These are phyloP conservation scores for Cebus imitator DNA, from an alignment of 2,113 vertebrate genomes.

Conservation along the genomic window DNA sequence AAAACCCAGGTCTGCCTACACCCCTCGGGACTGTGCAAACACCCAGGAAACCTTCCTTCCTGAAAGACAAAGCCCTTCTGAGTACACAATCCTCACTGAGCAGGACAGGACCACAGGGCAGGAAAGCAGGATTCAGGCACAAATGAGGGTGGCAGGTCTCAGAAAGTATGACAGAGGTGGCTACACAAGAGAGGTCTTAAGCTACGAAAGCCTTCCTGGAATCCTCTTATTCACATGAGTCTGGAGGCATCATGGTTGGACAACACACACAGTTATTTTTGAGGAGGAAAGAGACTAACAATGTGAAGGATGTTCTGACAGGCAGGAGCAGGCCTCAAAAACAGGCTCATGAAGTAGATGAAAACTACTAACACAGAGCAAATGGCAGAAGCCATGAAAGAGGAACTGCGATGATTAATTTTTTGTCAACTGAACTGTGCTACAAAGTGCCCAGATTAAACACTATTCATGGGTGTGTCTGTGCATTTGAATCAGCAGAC, in stretches of 20 bases:
- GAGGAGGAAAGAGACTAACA: not conserved
- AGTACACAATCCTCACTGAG: not conserved
- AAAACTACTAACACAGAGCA: not conserved
- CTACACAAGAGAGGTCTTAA: not conserved
- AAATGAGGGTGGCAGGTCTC: not conserved
- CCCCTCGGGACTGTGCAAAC: not conserved
- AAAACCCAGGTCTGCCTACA: not conserved
- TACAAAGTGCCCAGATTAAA: not conserved
- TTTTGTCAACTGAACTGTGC: not conserved
- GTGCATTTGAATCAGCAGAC: not conserved
- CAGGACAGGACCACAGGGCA: rapidly evolving
- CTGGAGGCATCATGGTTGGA: not conserved
- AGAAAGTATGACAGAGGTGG: not conserved
- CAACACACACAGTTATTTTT: not conserved
- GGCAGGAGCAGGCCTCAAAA: not conserved
- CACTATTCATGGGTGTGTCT: not conserved
- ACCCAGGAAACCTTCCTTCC: not conserved
- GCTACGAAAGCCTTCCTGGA: not conserved
- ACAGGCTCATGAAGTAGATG: not conserved
- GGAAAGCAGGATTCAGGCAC: not conserved
- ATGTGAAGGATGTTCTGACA: not conserved
- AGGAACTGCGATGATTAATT: not conserved
- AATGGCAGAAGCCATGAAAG: not conserved
- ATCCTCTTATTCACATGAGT: not conserved
- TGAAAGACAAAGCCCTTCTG: not conserved